These are phyloP conservation scores for Phainopepla nitens DNA, from an alignment of 2,113 vertebrate species.

Conservation along the genomic window DNA sequence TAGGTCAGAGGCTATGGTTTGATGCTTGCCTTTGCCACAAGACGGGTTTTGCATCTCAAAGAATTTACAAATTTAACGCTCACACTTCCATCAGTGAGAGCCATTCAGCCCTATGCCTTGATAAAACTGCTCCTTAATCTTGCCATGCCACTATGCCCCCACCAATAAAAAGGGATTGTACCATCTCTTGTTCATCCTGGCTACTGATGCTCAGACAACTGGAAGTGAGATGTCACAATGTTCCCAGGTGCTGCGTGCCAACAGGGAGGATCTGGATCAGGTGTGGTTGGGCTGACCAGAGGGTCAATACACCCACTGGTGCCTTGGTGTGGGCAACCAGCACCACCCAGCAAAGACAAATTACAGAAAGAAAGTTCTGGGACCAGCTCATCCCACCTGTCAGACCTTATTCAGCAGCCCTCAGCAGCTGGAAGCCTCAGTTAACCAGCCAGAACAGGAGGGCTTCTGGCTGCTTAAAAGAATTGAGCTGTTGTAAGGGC, in stretches of 20 bases:
- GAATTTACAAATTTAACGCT: not conserved
- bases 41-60: not conserved
- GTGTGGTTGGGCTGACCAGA: not conserved
- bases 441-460: not conserved
- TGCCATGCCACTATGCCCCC: not conserved
- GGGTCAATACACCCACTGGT: not conserved
- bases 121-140: not conserved
- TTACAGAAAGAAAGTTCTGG: not conserved
- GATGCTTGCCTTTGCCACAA: not conserved
- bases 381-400: not conserved
- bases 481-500: rapidly evolving
- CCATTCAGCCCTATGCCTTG: not conserved
- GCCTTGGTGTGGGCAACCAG: not conserved
- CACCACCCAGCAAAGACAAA: not conserved
- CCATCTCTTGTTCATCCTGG: not conserved
- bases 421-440: not conserved
- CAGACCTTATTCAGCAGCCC: not conserved
- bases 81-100: not conserved
- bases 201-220: not conserved
- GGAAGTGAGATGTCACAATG: rapidly evolving
- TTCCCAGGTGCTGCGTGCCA: not conserved
- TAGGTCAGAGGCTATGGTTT: not conserved
- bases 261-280: not conserved
- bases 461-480: not conserved
- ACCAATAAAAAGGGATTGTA: not conserved